A percentile compares a stretch with the other conserved stretches of the same genome.
phyloP scores from a whole-genome alignment of 2,113 vertebrate species.

The Zingel zingel region DNA sequence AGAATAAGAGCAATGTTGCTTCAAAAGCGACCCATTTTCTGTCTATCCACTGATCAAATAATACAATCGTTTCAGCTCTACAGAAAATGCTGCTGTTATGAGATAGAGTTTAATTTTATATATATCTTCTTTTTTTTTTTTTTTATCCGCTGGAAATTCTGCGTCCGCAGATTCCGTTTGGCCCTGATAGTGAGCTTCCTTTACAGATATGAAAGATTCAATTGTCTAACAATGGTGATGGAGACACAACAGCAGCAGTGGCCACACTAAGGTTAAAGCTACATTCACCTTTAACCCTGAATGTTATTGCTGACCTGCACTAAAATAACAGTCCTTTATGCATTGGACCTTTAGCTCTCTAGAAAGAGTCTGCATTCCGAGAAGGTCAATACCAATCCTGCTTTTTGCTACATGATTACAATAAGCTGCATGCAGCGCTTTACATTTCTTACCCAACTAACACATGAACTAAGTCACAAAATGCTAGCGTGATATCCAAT shows the following conservation, averaged over 20 bases:
- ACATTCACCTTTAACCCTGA: slow-evolving; percentile 55
- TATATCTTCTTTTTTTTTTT: no score
- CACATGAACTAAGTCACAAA: background rate
- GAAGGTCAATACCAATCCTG: slow-evolving; percentile 26
- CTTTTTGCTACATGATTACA: slow-evolving; percentile 6
- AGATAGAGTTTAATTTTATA: background rate
- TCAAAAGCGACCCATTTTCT: background rate
- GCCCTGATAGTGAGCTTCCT: background rate
- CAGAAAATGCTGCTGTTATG: background rate
- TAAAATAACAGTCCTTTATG: slow-evolving; percentile 20
- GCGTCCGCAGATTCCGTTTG: no score
- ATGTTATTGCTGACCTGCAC: slow-evolving; percentile 43
- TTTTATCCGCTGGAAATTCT: no score
- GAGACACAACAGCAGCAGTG: background rate
- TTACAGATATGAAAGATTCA: background rate
- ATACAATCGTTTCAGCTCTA: background rate
- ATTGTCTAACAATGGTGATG: background rate
- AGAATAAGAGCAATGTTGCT: background rate
- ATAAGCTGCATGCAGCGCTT: background rate
- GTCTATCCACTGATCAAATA: background rate
- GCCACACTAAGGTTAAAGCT: slow-evolving; percentile 18
- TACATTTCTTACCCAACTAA: background rate
- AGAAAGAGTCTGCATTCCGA: slow-evolving; percentile 14
- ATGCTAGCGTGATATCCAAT: background rate
- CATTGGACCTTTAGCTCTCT: slow-evolving; percentile 47